phyloP scores from a whole-genome alignment of 2,797 vertebrate species.

The Loriculus beryllinus region DNA sequence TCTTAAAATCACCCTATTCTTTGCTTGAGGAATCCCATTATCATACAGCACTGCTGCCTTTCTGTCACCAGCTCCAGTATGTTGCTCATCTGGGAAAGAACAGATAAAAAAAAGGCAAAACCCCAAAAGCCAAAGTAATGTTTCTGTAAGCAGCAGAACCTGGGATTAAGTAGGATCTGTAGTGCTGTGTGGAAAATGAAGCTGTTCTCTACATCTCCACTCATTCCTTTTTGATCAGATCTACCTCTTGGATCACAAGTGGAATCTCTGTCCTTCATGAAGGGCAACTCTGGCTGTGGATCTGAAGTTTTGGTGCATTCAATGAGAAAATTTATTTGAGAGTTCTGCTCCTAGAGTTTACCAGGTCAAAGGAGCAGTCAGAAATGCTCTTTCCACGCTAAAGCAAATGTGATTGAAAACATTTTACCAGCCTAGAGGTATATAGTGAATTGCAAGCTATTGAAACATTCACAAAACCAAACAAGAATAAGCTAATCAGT shows the following conservation, averaged over 20 bases:
- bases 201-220: not conserved
- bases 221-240: not conserved
- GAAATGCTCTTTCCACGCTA: not conserved
- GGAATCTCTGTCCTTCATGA: not conserved
- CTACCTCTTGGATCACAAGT: not conserved
- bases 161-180: not conserved
- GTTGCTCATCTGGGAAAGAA: not conserved
- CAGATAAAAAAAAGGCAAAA: not conserved
- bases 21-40: not conserved
- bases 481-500: not conserved
- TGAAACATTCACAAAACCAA: not conserved
- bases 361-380: not conserved
- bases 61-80: not conserved
- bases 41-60: not conserved
- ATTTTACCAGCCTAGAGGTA: not conserved
- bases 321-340: not conserved
- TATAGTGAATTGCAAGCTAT: not conserved
- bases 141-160: not conserved
- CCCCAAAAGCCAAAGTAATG: accelerated
- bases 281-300: not conserved
- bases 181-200: not conserved
- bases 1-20: not conserved
- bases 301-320: not conserved
- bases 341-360: not conserved
- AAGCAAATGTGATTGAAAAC: not conserved